Base-by-base conservation (phyloP, 1,140 invertebrate genomes). In the Oryzaephilus surinamensis region DNA sequence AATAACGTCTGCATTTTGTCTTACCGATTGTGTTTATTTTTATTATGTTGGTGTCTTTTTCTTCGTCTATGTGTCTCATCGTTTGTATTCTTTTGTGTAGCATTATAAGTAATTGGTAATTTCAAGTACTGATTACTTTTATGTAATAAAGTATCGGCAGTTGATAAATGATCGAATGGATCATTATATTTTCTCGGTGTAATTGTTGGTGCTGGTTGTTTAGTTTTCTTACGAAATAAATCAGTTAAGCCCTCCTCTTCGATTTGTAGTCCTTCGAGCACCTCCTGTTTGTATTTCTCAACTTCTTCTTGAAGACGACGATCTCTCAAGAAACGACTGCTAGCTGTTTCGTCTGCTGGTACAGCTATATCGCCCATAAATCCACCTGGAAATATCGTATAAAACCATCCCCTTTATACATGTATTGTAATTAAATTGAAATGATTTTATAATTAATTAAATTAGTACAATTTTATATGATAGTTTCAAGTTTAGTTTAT, bases 361-460 rank as follows among this genome's bases (percentile, higher is more conserved):
- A 90, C 63, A 0, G 84, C 84, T 28, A 90, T 87, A 54, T 90
- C 85, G 3, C 83, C 84, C 60, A 79, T 66, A 50, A 85, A 88
- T 11, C 73, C 79, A 48, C 70, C 84, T 89, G 67, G 6, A 51
- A 43, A n/a, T 24, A n/a, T 1, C 10, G 4, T 6, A 6, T n/a
- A 24, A 24, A 24, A 24, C 11, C n/a, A 39, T 6, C 19, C 21
- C 15, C 3, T 3, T 4, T 11, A 2, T 11, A 24, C 23, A 11
- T 24, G 23, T 24, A 24, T 24, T 24, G 23, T 14, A 33, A 19
- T 20, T 19, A 12, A 33, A 3, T 33, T 19, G 32, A 20, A 16
- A 20, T 5, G 32, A 6, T 12, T 14, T 3, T 4, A 4, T 12
- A 6, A 17, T n/a, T n/a, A n/a, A n/a, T n/a, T n/a, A n/a, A n/a